phyloP scores from a whole-genome alignment of 2,797 vertebrate species.

The Eulemur mongoz region DNA sequence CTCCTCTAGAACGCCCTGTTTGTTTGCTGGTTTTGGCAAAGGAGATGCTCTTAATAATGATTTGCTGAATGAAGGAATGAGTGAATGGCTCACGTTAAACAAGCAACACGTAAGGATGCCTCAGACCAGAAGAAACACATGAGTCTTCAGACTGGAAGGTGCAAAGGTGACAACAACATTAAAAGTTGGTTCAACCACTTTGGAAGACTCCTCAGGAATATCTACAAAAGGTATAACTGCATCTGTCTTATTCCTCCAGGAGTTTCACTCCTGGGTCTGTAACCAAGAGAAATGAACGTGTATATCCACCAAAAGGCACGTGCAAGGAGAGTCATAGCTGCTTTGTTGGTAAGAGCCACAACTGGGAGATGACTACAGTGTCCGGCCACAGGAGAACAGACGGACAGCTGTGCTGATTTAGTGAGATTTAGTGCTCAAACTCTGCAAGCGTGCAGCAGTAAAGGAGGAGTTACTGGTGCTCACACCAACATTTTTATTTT shows the following conservation, averaged over 20 bases:
- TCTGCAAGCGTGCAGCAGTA: accelerated
- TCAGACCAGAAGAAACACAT: not conserved
- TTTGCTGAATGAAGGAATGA: not conserved
- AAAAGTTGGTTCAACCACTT: not conserved
- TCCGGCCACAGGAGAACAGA: accelerated
- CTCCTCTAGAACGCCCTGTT: not conserved
- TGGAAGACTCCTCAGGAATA: not conserved
- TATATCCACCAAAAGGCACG: not conserved
- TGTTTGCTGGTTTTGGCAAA: not conserved
- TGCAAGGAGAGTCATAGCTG: accelerated
- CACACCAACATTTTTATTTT: not conserved
- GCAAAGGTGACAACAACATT: accelerated
- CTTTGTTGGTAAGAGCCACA: not conserved
- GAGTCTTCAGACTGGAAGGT: not conserved
- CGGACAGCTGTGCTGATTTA: accelerated
- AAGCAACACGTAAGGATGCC: not conserved
- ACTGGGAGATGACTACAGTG: too few species aligned
- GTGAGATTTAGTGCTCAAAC: accelerated
- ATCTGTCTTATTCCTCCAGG: accelerated
- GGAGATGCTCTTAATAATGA: not conserved
- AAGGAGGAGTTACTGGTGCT: accelerated
- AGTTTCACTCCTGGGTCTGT: not conserved
- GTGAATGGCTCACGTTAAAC: not conserved
- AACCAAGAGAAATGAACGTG: not conserved
- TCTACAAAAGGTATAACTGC: not conserved